Percentiles rank a stretch among this genome's conserved stretches.
Conservation (phyloP, 2,888 invertebrate species). For the Patella caerulea region DNA sequence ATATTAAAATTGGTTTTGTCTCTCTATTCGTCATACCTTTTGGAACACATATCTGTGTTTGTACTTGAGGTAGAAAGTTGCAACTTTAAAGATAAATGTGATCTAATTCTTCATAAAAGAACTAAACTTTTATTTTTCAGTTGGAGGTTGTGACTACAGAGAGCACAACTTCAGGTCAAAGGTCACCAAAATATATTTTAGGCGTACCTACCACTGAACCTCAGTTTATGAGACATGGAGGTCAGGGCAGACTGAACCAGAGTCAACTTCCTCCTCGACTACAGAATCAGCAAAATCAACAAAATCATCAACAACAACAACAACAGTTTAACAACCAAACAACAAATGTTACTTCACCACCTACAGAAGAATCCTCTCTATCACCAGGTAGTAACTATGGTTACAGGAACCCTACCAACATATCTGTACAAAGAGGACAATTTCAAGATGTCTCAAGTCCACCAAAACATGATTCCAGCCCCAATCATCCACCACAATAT, state of each 20-base stretch:
- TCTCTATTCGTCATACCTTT: too few species aligned
- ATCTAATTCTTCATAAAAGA: too few species aligned
- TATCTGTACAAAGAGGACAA: background rate
- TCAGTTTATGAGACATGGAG: slow-evolving; percentile 52
- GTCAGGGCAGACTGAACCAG: slow-evolving; percentile 8
- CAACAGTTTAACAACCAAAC: slow-evolving; percentile 60
- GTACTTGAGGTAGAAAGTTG: too few species aligned
- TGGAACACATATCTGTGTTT: too few species aligned
- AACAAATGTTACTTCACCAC: slow-evolving; percentile 28
- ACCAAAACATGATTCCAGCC: slow-evolving; percentile 22
- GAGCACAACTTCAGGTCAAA: slow-evolving; percentile 31
- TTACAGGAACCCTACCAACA: background rate
- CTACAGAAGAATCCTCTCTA: slow-evolving; percentile 20
- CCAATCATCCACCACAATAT: slow-evolving; percentile 24
- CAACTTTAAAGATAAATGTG: too few species aligned
- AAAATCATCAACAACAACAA: slow-evolving; percentile 54
- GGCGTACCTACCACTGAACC: slow-evolving; percentile 57
- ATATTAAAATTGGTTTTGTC: too few species aligned
- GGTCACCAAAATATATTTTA: slow-evolving; percentile 56
- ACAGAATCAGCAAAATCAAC: slow-evolving; percentile 34
- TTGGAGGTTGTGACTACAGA: background rate
- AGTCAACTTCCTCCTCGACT: slow-evolving; percentile 15
- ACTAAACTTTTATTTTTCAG: background rate
- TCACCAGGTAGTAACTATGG: slow-evolving; percentile 13
- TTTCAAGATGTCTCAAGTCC: background rate